phyloP scores from a whole-genome alignment of 2,888 invertebrate genomes.

The Eutolmus rufibarbis region DNA sequence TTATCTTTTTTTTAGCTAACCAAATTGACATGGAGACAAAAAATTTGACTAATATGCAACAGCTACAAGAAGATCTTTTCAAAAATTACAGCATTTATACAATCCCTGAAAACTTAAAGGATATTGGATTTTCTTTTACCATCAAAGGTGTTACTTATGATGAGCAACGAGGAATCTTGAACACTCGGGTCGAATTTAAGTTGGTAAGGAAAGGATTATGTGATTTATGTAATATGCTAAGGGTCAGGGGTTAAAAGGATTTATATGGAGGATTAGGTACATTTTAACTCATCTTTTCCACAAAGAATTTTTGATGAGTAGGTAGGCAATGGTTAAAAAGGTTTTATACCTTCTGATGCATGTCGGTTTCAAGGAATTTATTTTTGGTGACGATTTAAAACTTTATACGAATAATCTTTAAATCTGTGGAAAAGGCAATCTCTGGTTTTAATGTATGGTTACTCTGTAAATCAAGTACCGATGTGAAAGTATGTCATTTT shows the following conservation, averaged over 20 bases:
- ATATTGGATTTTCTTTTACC: conserved; percentile 55
- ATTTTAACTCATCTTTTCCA: background rate
- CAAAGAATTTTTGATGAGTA: background rate
- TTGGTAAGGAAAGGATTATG: conserved; percentile 57
- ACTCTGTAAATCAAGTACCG: too few species aligned
- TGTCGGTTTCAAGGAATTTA: too few species aligned
- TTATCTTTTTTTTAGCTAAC: conserved; percentile 48
- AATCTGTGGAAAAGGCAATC: too few species aligned
- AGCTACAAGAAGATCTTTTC: conserved; percentile 65
- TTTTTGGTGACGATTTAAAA: too few species aligned
- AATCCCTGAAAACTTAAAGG: conserved; percentile 51
- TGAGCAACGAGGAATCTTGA: conserved; percentile 53
- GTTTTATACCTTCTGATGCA: too few species aligned
- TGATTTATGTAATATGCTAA: background rate
- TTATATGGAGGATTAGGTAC: background rate
- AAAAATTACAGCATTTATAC: conserved; percentile 63
- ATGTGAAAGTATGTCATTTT: too few species aligned
- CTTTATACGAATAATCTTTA: too few species aligned
- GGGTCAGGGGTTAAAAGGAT: background rate
- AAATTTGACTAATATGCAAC: conserved; percentile 64
- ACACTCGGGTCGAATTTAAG: conserved; percentile 59
- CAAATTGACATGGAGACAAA: conserved; percentile 54
- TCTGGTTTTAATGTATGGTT: too few species aligned
- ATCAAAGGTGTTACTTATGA: conserved; percentile 55
- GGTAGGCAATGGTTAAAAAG: background rate